Evolutionary conservation across 2,888 invertebrate species (phyloP), one percentile per base, ranked within the genome.

Genomic region (Hirtodrosophila alboralis): DNA sequence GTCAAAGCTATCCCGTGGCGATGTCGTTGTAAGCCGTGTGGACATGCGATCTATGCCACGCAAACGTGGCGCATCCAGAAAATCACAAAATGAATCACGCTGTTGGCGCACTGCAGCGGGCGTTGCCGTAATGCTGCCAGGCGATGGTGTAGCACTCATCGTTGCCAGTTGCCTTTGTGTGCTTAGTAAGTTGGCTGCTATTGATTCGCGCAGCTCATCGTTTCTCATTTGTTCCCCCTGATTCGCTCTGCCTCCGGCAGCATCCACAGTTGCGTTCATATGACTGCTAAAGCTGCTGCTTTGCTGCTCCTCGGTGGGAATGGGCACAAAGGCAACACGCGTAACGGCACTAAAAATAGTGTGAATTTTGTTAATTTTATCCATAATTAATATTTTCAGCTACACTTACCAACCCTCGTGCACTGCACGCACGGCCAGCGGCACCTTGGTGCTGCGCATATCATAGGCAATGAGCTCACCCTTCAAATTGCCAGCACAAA

Each of bases 391-490:
- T 1, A 23, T 3, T 23, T 23, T 23, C 2, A 23, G n/a, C n/a
- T 4, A 6, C 0, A 37, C 49, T 45, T 12, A 69, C 69, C 69
- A 38, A 43, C 78, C 71, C 16, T 89, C 89, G 26, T 90, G 89
- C 0, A 89, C 73, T 8, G 79, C 75, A 13, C 79, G 83, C 3
- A 87, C 79, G 0, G 78, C 70, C 36, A 90, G 37, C 9, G 76
- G 81, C 4, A 66, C 38, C 43, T 88, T 89, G 3, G 88, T 83
- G 47, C 83, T 89, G 10, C 90, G 80, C 67, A 90, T 84, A 56
- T 91, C 91, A 51, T 89, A 90, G 5, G 88, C 71, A 2, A 89
- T 87, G 0, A 91, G 65, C 54, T 91, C 91, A 0, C 91, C 91
- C 38, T 91, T 91, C 0, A 91, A 75, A 65, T 89, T 90, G 0